Evolutionary conservation across 2,888 invertebrate species (phyloP).

Genomic region (Plutella xylostella): DNA sequence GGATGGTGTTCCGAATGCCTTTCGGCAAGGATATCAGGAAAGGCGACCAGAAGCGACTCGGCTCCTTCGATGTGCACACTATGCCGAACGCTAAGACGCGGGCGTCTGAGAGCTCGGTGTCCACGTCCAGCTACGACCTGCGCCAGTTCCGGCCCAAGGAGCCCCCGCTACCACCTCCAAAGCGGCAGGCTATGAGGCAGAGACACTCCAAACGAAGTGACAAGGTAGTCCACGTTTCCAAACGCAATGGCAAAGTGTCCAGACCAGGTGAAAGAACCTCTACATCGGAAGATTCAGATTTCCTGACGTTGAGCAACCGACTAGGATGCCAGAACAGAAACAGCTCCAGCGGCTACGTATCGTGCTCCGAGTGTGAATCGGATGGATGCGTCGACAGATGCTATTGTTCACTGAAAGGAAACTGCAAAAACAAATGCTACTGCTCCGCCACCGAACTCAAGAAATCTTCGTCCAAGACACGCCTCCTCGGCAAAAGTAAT

Average conservation of each 20-base stretch:
- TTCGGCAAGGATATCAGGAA: conserved; percentile 55
- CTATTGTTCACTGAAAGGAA: conserved; percentile 81
- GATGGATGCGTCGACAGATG: conserved; percentile 89
- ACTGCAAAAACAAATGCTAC: conserved; percentile 71
- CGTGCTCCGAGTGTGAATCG: conserved; percentile 91
- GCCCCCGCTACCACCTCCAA: conserved; percentile 46
- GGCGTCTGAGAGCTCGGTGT: conserved; percentile 70
- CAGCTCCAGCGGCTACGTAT: conserved; percentile 80
- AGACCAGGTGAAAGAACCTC: conserved; percentile 71
- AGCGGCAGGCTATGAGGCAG: conserved; percentile 49
- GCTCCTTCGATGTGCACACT: conserved; percentile 32
- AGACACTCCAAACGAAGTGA: conserved; percentile 54
- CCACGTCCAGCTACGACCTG: conserved; percentile 73
- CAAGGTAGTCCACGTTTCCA: conserved; percentile 48
- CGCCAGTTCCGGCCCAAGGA: conserved; percentile 72
- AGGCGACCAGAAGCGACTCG: conserved; percentile 33
- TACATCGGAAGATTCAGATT: conserved; percentile 73
- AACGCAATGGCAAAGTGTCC: conserved; percentile 53
- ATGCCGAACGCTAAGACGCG: conserved; percentile 35
- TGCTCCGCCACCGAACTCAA: conserved; percentile 68
- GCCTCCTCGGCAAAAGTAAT: conserved; percentile 41
- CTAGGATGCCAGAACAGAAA: conserved; percentile 72
- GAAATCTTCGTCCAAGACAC: conserved; percentile 43
- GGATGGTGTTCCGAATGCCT: conserved; percentile 74
- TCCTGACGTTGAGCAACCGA: conserved; percentile 67